Conservation (phyloP, 2,888 invertebrate genomes). For the Liposcelis brunnea region DNA sequence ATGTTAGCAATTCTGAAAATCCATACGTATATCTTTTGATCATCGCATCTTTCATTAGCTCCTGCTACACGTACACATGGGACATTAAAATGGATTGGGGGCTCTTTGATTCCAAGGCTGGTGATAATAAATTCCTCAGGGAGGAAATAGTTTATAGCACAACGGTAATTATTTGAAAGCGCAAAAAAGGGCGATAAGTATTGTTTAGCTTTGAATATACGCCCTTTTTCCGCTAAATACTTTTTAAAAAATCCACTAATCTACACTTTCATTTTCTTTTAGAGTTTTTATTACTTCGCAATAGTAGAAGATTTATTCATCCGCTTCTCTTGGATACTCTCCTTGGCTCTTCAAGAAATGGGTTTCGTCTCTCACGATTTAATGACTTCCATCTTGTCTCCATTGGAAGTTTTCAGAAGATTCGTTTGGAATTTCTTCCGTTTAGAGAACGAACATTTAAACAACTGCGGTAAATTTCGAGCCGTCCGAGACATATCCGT, state of each 20-base stretch:
- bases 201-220: too few species aligned
- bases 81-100: conserved; percentile 86
- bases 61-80: conserved; percentile 69
- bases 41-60: conserved; percentile 44
- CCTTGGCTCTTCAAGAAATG: conserved; percentile 48
- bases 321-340: conserved; percentile 60
- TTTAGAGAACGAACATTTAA: conserved; percentile 74
- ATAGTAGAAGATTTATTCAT: conserved; percentile 63
- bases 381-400: conserved; percentile 45
- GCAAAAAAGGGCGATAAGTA: too few species aligned
- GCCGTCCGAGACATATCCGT: conserved; percentile 74
- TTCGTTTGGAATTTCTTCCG: conserved; percentile 86
- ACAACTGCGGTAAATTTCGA: conserved; percentile 77
- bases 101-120: conserved; percentile 52
- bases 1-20: conserved; percentile 33
- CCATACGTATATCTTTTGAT: conserved; percentile 57
- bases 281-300: conserved; percentile 68
- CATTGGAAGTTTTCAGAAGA: conserved; percentile 50
- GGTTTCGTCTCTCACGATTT: conserved; percentile 44
- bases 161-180: too few species aligned
- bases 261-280: conserved; percentile 13
- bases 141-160: conserved; percentile 68
- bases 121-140: conserved; percentile 55
- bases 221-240: too few species aligned
- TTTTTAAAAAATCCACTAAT: conserved; percentile 5